Percentiles rank a stretch among this genome's conserved stretches.
phyloP scores from a whole-genome alignment of 2,113 vertebrate genomes.

The Hemiscyllium ocellatum region DNA sequence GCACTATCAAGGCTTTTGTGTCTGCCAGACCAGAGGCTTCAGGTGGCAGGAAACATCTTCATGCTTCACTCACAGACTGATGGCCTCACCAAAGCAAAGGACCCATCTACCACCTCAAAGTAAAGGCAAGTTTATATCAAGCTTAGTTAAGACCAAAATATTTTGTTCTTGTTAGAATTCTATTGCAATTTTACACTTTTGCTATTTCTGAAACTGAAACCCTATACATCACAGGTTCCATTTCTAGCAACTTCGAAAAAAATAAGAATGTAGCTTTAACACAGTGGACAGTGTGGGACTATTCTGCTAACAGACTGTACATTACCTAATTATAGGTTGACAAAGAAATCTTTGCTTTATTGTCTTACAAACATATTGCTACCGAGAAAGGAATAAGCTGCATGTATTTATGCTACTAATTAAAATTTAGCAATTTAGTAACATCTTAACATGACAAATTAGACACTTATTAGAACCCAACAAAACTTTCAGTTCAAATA shows the following conservation, averaged over 20 bases:
- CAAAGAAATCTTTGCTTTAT: not conserved
- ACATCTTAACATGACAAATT: not conserved
- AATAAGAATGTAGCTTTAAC: not conserved
- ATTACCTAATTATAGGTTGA: not conserved
- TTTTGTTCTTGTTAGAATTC: not conserved
- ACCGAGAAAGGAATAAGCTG: not conserved
- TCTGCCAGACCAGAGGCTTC: not conserved
- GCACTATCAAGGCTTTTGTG: not conserved
- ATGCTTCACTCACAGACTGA: not conserved
- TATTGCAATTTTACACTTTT: not conserved
- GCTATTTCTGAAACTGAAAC: not conserved
- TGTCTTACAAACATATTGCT: not conserved
- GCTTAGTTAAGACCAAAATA: not conserved
- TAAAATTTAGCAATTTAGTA: not conserved
- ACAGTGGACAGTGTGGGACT: not conserved
- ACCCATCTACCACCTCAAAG: not conserved
- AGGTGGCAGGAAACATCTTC: not conserved
- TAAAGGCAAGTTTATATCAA: not conserved
- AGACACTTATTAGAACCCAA: not conserved
- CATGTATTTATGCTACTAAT: not conserved
- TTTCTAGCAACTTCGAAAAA: not conserved
- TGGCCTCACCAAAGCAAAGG: not conserved
- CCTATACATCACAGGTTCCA: not conserved
- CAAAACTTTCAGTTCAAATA: not conserved
- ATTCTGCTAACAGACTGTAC: not conserved